Conservation (phyloP, 1,140 invertebrate species). For the Eumaeus atala region DNA sequence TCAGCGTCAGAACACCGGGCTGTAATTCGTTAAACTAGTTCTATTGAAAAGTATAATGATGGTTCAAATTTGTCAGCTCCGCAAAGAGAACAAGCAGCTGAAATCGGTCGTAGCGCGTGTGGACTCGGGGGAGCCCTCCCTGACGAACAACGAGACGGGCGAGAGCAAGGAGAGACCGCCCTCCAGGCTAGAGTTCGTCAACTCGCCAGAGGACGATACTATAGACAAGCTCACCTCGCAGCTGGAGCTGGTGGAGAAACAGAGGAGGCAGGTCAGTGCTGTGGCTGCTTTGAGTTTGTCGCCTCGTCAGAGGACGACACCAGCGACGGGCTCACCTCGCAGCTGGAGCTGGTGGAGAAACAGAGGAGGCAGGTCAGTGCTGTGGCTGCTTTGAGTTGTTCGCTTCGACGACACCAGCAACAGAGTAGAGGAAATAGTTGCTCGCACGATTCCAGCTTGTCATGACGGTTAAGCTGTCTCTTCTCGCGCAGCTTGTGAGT, state of each 20-base stretch:
- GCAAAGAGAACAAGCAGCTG: slow-evolving; percentile 53
- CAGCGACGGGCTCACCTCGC: slow-evolving; percentile 56
- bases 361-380: slow-evolving; percentile 51
- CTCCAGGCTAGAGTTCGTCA: slow-evolving; percentile 55
- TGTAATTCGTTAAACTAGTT: no score
- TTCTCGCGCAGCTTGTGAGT: no score
- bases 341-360: slow-evolving; percentile 59
- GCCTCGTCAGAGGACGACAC: slow-evolving; percentile 60
- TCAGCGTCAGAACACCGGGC: no score
- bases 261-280: slow-evolving; percentile 48
- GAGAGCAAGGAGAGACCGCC: slow-evolving; percentile 37
- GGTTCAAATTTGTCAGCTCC: slow-evolving; percentile 37
- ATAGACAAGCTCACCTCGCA: slow-evolving; percentile 61
- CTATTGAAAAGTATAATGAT: neutral
- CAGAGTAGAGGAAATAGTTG: no score
- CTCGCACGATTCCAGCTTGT: no score
- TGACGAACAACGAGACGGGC: slow-evolving; percentile 26
- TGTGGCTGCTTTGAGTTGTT: no score
- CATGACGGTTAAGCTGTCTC: no score
- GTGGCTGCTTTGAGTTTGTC: slow-evolving; percentile 47
- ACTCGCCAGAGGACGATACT: slow-evolving; percentile 59
- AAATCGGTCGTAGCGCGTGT: slow-evolving; percentile 39
- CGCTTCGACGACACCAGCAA: no score
- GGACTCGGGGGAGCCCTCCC: slow-evolving; percentile 18
- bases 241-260: slow-evolving; percentile 57